Evolutionary conservation across 2,797 vertebrate species (phyloP).

Genomic region (Nasua narica): DNA sequence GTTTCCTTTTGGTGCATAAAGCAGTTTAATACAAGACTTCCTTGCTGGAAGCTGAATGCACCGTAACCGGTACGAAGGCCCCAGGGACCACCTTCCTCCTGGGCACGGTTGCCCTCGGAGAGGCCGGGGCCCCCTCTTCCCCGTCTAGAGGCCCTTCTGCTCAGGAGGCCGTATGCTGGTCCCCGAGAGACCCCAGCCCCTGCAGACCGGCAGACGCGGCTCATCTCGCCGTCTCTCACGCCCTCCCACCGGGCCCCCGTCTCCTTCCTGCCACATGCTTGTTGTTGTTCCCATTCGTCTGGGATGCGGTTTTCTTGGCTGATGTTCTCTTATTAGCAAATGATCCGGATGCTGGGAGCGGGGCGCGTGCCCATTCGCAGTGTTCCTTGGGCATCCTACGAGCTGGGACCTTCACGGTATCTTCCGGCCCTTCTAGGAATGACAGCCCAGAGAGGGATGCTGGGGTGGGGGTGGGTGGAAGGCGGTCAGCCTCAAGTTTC

Average conservation of each 20-base stretch:
- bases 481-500: neutral
- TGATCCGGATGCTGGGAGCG: constrained; percentile 42
- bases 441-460: neutral
- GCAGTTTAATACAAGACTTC: neutral
- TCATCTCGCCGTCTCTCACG: fast-evolving
- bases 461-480: neutral
- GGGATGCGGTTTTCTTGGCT: neutral
- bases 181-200: neutral
- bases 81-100: neutral
- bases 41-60: neutral
- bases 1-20: neutral
- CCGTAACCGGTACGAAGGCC: neutral
- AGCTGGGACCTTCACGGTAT: constrained; percentile 11
- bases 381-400: constrained; percentile 64
- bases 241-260: neutral
- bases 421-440: constrained; percentile 43
- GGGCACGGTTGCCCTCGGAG: neutral
- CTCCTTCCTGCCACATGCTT: neutral
- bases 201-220: neutral
- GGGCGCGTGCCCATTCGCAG: constrained; percentile 45
- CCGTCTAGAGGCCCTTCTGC: neutral
- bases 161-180: neutral
- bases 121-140: neutral
- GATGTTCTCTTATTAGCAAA: constrained; percentile 71
- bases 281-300: neutral